Percentiles rank a stretch among this genome's conserved stretches.
phyloP scores from a whole-genome alignment of 2,797 vertebrate genomes.

The Poeciliopsis paucimaculata region DNA sequence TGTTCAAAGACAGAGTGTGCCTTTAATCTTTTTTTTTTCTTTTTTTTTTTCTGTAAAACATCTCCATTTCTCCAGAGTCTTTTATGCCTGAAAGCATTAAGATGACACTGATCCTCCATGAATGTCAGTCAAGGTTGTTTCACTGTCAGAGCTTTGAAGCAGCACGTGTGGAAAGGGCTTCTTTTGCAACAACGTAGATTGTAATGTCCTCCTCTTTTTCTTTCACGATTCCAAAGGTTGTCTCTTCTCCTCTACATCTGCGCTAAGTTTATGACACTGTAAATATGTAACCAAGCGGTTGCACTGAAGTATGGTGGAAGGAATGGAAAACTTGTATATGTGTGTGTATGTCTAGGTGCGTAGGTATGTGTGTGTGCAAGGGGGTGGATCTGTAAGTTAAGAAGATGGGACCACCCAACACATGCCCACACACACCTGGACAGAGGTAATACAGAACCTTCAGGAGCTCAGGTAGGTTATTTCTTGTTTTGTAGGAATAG shows the following conservation, averaged over 20 bases:
- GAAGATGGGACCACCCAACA: constrained; percentile 24
- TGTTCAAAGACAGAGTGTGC: constrained; percentile 35
- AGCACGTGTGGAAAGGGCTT: neutral
- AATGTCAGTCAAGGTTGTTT: constrained; percentile 47
- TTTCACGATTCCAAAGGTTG: constrained; percentile 67
- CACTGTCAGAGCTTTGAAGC: neutral
- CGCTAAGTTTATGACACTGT: constrained; percentile 51
- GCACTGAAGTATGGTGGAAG: constrained; percentile 25
- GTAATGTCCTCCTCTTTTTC: neutral
- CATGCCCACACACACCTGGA: constrained; percentile 41
- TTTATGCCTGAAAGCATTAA: neutral
- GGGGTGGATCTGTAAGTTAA: constrained; percentile 41
- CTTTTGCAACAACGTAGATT: neutral
- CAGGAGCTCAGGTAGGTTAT: constrained; percentile 70
- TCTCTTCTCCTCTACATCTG: constrained; percentile 42
- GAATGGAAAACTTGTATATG: constrained; percentile 32
- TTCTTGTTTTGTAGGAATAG: constrained; percentile 15
- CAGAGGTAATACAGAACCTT: constrained; percentile 46
- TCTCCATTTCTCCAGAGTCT: neutral
- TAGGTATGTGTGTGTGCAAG: neutral
- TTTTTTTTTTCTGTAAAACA: constrained; percentile 4
- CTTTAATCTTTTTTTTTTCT: constrained; percentile 1
- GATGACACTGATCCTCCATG: neutral
- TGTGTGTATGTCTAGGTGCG: constrained; percentile 11
- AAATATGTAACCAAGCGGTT: constrained; percentile 52